These are phyloP conservation scores for Caenorhabditis briggsae DNA, from an alignment of 1,140 invertebrate genomes.

Conservation along the genomic window DNA sequence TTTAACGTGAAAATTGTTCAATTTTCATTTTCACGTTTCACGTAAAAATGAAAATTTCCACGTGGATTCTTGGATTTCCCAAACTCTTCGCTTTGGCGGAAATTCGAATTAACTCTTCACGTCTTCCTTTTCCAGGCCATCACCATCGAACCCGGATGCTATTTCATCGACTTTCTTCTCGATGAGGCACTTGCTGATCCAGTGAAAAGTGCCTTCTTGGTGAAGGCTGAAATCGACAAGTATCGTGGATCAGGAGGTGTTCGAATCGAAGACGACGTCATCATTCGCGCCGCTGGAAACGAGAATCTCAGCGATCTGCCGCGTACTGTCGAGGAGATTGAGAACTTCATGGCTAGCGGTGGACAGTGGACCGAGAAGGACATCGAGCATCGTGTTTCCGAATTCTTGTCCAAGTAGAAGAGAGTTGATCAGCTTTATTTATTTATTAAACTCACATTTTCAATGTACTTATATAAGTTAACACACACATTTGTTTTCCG, in stretches of 20 bases:
- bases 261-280: constrained; percentile 94
- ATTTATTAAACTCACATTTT: too few relatives aligned
- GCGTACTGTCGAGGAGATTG: constrained; percentile 67
- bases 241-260: constrained; percentile 91
- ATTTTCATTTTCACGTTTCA: too few relatives aligned
- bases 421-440: too few relatives aligned
- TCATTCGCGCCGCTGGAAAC: constrained; percentile 87
- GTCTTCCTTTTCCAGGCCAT: constrained; percentile 81
- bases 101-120: not conserved
- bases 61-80: too few relatives aligned
- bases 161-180: constrained; percentile 85
- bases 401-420: not conserved
- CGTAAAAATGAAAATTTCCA: too few relatives aligned
- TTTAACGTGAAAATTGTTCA: too few relatives aligned
- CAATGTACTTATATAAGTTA: too few relatives aligned
- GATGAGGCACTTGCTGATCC: constrained; percentile 79
- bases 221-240: constrained; percentile 83
- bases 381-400: not conserved
- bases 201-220: constrained; percentile 83
- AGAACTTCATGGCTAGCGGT: constrained; percentile 63
- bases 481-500: not conserved
- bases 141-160: constrained; percentile 96
- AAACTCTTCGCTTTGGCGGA: too few relatives aligned
- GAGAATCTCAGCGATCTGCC: constrained; percentile 81
- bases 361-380: not conserved